Base-by-base conservation (phyloP, 2,797 vertebrate genomes). In the Podarcis lilfordi region DNA sequence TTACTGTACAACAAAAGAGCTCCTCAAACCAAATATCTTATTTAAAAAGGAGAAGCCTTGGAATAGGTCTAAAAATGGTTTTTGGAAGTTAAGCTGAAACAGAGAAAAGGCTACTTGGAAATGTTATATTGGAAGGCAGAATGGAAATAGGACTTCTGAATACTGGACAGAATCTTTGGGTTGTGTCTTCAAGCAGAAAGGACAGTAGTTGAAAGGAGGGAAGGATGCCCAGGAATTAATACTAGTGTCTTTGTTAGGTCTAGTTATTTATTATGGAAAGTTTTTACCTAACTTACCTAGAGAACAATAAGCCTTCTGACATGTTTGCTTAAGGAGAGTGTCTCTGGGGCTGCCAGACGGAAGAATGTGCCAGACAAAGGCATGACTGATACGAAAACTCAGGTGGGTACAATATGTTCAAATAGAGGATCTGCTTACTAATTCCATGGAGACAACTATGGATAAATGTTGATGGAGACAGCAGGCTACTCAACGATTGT, bases 331-430 rank as follows among this genome's bases (percentile, higher is more conserved):
- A 84, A 92, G 90, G 50, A 27, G 86, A 69, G 43, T 75, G 1
- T 37, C 87, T 92, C 77, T 90, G 69, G 43, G 89, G 45, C 80
- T 86, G 90, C 76, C 72, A 84, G 88, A 86, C 87, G n/a, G 87
- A 89, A 88, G 59, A 92, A 85, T 45, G 4, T 27, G 84, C 40
- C 27, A 90, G 1, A 71, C 85, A 69, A 88, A 19, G 64, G 64
- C 85, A 75, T 77, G 25, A 0, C 84, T 80, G 87, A 85, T 0
- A 0, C 1, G 27, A 64, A 88, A 40, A 71, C 91, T 76, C 92
- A 55, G 88, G 82, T 91, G 89, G 92, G 91, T 91, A 93, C 91
- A 86, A n/a, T 37, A 55, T 89, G 92, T 95, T 93, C 93, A 83
- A 91, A 71, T 84, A 86, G 25, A 32, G 55, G 45, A 61, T 13